Conservation (phyloP, 1,140 invertebrate species). For the Caenorhabditis brenneri region DNA sequence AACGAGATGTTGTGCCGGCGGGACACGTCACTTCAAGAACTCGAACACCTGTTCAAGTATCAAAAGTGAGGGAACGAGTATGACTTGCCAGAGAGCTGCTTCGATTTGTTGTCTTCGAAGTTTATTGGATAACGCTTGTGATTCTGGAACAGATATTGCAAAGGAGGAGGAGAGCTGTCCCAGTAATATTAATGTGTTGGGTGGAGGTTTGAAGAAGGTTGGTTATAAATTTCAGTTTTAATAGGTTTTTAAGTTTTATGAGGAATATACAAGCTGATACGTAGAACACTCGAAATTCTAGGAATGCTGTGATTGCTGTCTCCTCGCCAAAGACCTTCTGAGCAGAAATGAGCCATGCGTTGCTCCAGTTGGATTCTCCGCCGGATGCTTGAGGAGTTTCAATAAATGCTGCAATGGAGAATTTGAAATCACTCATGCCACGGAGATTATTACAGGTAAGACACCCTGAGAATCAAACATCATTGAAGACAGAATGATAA, state of each 20-base stretch:
- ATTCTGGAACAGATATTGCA: slow-evolving; percentile 54
- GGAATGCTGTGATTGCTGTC: slow-evolving; percentile 70
- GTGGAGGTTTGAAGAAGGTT: slow-evolving; percentile 61
- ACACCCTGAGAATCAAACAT: too few species aligned
- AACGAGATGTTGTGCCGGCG: slow-evolving; percentile 65
- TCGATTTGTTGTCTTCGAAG: slow-evolving; percentile 68
- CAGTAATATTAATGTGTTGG: slow-evolving; percentile 58
- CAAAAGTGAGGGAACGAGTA: slow-evolving; percentile 60
- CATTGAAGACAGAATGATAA: too few species aligned
- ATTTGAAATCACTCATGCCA: slow-evolving; percentile 21
- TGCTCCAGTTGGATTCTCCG: slow-evolving; percentile 65
- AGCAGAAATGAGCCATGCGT: slow-evolving; percentile 60
- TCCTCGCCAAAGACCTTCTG: slow-evolving; percentile 66
- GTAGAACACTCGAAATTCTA: slow-evolving; percentile 40
- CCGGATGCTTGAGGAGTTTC: slow-evolving; percentile 66
- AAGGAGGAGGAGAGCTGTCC: slow-evolving; percentile 59
- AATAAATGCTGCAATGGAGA: slow-evolving; percentile 64
- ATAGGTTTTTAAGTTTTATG: not conserved
- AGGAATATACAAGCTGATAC: not conserved
- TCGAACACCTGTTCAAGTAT: slow-evolving; percentile 59
- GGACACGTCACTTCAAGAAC: slow-evolving; percentile 62
- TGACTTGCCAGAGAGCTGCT: slow-evolving; percentile 63
- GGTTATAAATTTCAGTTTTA: not conserved
- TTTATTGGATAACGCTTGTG: slow-evolving; percentile 63
- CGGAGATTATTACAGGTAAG: not conserved